These are phyloP conservation scores for Pelmatolapia mariae DNA, from an alignment of 2,113 vertebrate species.

Conservation along the genomic window DNA sequence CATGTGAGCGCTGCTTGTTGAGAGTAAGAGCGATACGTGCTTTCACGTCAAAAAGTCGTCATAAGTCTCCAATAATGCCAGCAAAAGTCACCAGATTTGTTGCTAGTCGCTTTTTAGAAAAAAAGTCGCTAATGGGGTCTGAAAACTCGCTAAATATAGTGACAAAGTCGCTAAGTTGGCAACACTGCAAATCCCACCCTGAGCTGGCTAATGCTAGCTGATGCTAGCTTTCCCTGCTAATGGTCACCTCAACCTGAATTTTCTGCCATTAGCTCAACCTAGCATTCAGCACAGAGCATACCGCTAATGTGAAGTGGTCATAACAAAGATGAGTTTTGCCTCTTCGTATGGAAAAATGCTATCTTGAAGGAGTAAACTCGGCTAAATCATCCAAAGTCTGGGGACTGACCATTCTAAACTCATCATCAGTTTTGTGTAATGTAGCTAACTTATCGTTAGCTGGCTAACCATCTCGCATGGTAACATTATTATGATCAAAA, in stretches of 20 bases:
- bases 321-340: background rate
- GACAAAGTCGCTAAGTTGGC: background rate
- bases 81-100: background rate
- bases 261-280: background rate
- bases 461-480: background rate
- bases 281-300: background rate
- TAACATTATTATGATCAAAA: background rate
- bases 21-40: background rate
- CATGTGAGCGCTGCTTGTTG: background rate
- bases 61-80: background rate
- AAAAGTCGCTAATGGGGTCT: background rate
- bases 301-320: rapidly evolving
- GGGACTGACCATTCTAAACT: background rate
- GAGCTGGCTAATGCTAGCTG: background rate
- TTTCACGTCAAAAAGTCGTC: background rate
- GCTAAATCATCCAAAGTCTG: background rate
- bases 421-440: background rate
- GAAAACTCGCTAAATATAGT: background rate
- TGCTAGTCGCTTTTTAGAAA: background rate
- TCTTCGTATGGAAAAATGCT: background rate
- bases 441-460: background rate
- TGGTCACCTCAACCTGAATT: background rate
- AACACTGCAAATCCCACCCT: background rate
- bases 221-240: background rate
- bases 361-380: background rate